These are phyloP conservation scores for Carassius auratus DNA, from an alignment of 2,113 vertebrate species.

Conservation along the genomic window DNA sequence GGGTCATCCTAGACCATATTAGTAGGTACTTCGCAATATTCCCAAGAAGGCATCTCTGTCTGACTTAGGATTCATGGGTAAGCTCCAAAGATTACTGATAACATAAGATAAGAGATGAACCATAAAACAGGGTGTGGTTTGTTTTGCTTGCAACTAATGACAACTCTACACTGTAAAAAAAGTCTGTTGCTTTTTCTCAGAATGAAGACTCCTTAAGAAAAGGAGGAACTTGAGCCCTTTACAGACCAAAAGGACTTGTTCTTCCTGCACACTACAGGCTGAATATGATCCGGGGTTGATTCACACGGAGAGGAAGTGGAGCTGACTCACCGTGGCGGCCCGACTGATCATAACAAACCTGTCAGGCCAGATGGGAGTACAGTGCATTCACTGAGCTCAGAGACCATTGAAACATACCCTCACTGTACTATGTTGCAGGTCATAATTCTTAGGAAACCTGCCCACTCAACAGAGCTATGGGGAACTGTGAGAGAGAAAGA, in stretches of 20 bases:
- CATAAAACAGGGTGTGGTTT: conserved; percentile 39
- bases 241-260: not conserved
- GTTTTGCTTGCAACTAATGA: not conserved
- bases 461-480: not conserved
- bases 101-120: not conserved
- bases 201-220: conserved; percentile 10
- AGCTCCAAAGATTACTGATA: conserved; percentile 21
- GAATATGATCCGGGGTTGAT: conserved; percentile 20
- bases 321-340: not conserved
- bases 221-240: not conserved
- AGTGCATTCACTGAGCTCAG: not conserved
- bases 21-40: not conserved
- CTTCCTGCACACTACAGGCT: not conserved
- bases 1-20: not conserved
- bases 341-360: conserved; percentile 21
- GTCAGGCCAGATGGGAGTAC: too few relatives aligned
- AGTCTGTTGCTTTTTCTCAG: not conserved
- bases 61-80: not conserved
- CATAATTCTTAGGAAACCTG: conserved; percentile 18
- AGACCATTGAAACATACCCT: not conserved
- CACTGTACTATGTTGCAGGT: not conserved
- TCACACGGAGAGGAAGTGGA: conserved; percentile 18
- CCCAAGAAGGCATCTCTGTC: not conserved
- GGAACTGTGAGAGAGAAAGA: not conserved
- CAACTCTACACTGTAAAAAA: not conserved